Evolutionary conservation across 2,113 vertebrate genomes (phyloP), one percentile per base, ranked within the genome.

Genomic region (Rhea pennata): DNA sequence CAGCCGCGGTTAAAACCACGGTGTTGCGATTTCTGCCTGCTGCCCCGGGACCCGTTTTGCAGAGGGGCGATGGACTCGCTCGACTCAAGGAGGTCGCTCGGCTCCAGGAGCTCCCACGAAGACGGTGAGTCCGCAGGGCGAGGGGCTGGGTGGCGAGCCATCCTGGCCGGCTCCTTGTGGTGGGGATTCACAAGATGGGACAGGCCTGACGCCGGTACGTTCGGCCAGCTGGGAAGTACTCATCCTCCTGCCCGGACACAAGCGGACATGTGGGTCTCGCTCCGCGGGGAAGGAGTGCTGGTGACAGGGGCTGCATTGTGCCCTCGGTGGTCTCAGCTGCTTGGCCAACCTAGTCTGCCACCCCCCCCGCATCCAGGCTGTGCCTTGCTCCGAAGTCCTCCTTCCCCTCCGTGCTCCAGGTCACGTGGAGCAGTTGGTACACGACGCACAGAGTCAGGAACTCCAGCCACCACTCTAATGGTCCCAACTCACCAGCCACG

Each of bases 71-170:
- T 15, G 46, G 54, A 39, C 1, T 1, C 69, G 19, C 21, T 42
- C 4, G 5, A 56, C 0, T 2, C 67, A 53, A 67, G 64, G 40
- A 66, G 15, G n/a, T 36, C 3, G 4, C 7, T 33, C 17, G 24
- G 64, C 16, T 86, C 9, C 72, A 42, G 62, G 13, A 69, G 56
- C 9, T 70, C 15, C 33, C 0, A 3, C n/a, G 54, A 22, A 14
- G 5, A 3, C 0, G 7, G 31, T 66, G 53, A 48, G 64, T 59
- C 0, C 1, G 17, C 20, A 61, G 16, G 39, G 46, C 6, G 46
- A 48, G 46, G 46, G 46, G 46, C 46, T 48, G 10, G 15, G 10
- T 0, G 65, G 3, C 4, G n/a, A 69, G 48, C n/a, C 12, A 1
- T 29, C 31, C 27, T 2, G 9, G 26, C 12, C 5, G 29, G 44